Conservation (phyloP, 2,797 vertebrate genomes). For the Orestias chungarensis region DNA sequence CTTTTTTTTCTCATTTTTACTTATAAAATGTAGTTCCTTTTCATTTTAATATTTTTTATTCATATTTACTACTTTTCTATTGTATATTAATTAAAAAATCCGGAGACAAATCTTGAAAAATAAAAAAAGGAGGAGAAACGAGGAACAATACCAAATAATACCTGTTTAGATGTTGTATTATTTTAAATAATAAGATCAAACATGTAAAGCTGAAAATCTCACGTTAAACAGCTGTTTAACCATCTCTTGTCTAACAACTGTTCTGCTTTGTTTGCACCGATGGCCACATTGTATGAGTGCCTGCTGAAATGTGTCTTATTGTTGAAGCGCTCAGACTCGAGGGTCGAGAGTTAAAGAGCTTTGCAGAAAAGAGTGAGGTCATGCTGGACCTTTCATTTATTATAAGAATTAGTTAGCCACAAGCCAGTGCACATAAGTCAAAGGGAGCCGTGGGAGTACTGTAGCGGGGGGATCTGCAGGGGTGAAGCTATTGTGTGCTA, state of each 20-base stretch:
- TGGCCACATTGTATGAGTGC: constrained; percentile 21
- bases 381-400: constrained; percentile 74
- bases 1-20: no score
- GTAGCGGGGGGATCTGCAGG: constrained; percentile 67
- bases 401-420: constrained; percentile 77
- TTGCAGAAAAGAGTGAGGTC: constrained; percentile 68
- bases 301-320: constrained; percentile 53
- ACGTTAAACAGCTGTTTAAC: constrained; percentile 30
- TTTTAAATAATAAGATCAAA: constrained; percentile 22
- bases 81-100: neutral
- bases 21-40: no score
- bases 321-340: constrained; percentile 43
- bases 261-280: constrained; percentile 40
- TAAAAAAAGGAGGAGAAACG: neutral
- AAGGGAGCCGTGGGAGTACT: constrained; percentile 68
- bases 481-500: constrained; percentile 51
- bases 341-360: constrained; percentile 61
- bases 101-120: neutral
- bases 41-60: neutral
- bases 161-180: neutral
- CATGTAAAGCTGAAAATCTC: neutral
- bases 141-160: neutral
- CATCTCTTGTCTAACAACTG: constrained; percentile 31
- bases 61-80: neutral
- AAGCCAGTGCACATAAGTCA: constrained; percentile 78